Evolutionary conservation across 2,797 vertebrate species (phyloP), one percentile per base, ranked within the genome.

Genomic region (Pygocentrus nattereri): DNA sequence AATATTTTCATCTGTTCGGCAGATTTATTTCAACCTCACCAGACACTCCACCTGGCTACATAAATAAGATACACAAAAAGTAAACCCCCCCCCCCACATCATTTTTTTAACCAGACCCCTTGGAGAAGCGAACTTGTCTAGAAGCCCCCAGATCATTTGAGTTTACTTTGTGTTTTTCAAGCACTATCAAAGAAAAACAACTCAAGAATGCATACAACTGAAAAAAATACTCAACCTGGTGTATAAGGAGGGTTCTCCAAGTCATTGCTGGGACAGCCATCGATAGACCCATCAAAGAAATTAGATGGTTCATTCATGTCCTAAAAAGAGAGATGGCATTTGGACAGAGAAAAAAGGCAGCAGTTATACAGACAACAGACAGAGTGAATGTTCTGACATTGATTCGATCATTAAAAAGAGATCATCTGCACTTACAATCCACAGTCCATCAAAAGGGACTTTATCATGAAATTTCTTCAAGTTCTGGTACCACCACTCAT

Each of bases 271-370:
- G 95, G 94, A 64, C 97, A 97, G 65, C 96, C 95, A 0, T 91
- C 87, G 16, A 93, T 89, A 0, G 96, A 97, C 0, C 96, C 97
- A 72, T 97, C 96, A 82, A 95, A 78, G 87, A 97, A 97, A 83
- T 96, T 96, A 2, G 96, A 97, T 0, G 97, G 97, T 74, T 97
- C 97, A 1, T 97, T 97, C 96, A 97, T 97, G 87, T 97, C 97
- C 97, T 97, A 73, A 78, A 79, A 52, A 1, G n/a, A n/a, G 61
- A 0, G 13, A 81, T 2, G 41, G 23, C 19, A 31, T 27, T 5
- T 2, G 25, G n/a, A 5, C 12, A 61, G 25, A 44, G 23, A 0
- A 44, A 31, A 18, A 78, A 50, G 18, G 31, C 13, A 23, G 31
- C 30, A 31, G 15, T 58, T 16, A 6, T n/a, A 18, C 27, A 31